These are phyloP conservation scores for Scalopus aquaticus DNA, from an alignment of 2,113 vertebrate species.

Conservation along the genomic window DNA sequence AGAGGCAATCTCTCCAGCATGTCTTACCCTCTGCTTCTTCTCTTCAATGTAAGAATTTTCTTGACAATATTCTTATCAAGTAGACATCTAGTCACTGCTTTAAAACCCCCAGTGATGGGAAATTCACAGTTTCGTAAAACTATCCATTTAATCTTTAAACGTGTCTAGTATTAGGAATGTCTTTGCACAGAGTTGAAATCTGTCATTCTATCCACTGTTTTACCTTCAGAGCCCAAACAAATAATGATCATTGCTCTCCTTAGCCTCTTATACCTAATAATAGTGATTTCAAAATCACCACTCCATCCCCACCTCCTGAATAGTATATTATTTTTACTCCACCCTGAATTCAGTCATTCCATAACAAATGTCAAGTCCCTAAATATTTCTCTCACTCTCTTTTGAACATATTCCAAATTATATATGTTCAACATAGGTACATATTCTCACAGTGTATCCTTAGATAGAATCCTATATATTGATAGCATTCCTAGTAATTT, in stretches of 20 bases:
- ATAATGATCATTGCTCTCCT: not conserved
- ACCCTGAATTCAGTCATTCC: not conserved
- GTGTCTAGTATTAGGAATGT: conserved; percentile 9
- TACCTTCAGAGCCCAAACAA: not conserved
- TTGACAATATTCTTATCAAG: conserved; percentile 10
- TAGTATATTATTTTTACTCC: not conserved
- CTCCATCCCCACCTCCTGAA: not conserved
- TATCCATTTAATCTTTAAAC: conserved; percentile 32
- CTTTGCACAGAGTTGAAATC: conserved; percentile 16
- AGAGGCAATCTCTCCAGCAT: not conserved
- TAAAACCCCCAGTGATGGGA: conserved; percentile 31
- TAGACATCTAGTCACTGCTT: not conserved
- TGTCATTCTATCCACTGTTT: not conserved
- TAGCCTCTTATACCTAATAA: not conserved
- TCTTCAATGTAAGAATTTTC: not conserved
- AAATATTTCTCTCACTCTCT: not conserved
- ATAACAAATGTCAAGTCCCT: not conserved
- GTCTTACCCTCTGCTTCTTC: not conserved
- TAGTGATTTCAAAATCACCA: not conserved
- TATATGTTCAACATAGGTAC: not conserved
- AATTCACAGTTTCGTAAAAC: conserved; percentile 30
- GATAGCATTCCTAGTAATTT: not conserved
- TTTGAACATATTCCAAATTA: not conserved
- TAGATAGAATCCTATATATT: not conserved
- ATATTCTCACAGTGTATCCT: not conserved